Evolutionary conservation across 37 sponge, comb jelly and placozoan genomes (phyloP).

Genomic region (Cladorhizidae sp.): DNA sequence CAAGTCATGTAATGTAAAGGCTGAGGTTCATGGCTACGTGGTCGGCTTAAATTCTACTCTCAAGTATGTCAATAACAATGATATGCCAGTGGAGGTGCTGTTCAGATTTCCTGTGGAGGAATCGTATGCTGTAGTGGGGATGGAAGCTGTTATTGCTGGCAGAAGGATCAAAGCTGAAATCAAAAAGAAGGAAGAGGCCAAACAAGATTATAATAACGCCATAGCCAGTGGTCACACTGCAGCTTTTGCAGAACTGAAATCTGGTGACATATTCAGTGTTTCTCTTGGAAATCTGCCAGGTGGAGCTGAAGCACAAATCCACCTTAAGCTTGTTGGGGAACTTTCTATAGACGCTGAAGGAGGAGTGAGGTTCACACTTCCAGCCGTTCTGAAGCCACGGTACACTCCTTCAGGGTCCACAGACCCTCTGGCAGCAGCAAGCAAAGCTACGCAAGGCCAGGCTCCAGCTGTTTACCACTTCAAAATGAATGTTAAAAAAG

Average conservation of each 20-base stretch:
- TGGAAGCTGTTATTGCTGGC: slow-evolving; percentile 69
- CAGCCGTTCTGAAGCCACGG: slow-evolving; percentile 56
- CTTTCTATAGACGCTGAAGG: slow-evolving; percentile 60
- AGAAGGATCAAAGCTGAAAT: slow-evolving; percentile 63
- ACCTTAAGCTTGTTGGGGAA: slow-evolving; percentile 66
- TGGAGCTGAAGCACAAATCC: slow-evolving; percentile 49
- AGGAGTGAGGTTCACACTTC: slow-evolving; percentile 52
- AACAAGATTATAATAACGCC: slow-evolving; percentile 69
- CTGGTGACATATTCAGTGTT: slow-evolving; percentile 79
- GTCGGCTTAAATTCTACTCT: slow-evolving; percentile 63
- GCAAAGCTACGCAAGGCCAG: neutral
- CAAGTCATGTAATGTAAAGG: slow-evolving; percentile 40
- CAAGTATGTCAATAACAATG: slow-evolving; percentile 64
- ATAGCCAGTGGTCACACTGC: slow-evolving; percentile 76
- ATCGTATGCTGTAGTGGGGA: slow-evolving; percentile 68
- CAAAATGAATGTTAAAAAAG: slow-evolving; percentile 12
- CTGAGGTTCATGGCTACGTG: slow-evolving; percentile 42
- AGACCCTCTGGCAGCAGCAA: neutral
- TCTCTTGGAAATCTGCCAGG: slow-evolving; percentile 81
- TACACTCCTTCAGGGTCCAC: slow-evolving; percentile 44
- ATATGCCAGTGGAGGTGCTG: slow-evolving; percentile 60
- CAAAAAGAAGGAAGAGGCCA: slow-evolving; percentile 78
- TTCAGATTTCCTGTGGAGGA: slow-evolving; percentile 80
- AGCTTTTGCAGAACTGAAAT: slow-evolving; percentile 65
- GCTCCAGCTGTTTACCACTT: slow-evolving; percentile 48